Conservation (phyloP, 2,888 invertebrate species). For the Ichneumoninae sp. region DNA sequence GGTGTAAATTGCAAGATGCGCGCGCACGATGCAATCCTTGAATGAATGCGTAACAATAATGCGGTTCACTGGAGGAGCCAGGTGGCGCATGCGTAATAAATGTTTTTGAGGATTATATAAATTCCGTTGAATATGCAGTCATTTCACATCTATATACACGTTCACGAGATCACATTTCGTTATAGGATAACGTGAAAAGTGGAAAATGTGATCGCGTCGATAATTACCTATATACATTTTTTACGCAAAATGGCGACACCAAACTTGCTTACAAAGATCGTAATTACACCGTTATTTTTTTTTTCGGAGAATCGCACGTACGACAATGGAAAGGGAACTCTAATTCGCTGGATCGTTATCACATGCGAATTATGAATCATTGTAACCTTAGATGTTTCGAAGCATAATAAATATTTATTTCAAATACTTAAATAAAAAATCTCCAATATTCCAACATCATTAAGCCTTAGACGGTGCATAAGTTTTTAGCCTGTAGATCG, state of each 20-base stretch:
- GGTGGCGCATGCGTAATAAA: constrained; percentile 45
- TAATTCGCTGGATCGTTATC: neutral
- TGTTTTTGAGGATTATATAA: constrained; percentile 45
- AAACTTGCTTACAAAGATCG: too few species aligned
- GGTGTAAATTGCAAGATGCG: constrained; percentile 24
- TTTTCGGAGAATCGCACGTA: neutral
- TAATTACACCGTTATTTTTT: too few species aligned
- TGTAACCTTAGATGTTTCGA: neutral
- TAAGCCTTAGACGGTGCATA: constrained; percentile 52
- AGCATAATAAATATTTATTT: constrained; percentile 65
- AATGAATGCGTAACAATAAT: constrained; percentile 58
- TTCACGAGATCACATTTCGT: too few species aligned
- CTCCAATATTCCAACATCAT: constrained; percentile 47
- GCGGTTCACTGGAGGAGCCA: constrained; percentile 19
- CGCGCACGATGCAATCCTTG: constrained; percentile 62
- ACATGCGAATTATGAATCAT: constrained; percentile 4
- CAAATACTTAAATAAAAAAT: constrained; percentile 56
- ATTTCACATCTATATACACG: too few species aligned
- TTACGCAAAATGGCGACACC: too few species aligned
- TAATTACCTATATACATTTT: too few species aligned
- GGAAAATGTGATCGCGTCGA: too few species aligned
- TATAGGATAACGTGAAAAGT: too few species aligned
- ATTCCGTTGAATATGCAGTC: constrained; percentile 32
- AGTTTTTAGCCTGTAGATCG: constrained; percentile 42
- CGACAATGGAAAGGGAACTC: neutral